These are phyloP conservation scores for Melanerpes formicivorus DNA, from an alignment of 2,113 vertebrate species.

Conservation along the genomic window DNA sequence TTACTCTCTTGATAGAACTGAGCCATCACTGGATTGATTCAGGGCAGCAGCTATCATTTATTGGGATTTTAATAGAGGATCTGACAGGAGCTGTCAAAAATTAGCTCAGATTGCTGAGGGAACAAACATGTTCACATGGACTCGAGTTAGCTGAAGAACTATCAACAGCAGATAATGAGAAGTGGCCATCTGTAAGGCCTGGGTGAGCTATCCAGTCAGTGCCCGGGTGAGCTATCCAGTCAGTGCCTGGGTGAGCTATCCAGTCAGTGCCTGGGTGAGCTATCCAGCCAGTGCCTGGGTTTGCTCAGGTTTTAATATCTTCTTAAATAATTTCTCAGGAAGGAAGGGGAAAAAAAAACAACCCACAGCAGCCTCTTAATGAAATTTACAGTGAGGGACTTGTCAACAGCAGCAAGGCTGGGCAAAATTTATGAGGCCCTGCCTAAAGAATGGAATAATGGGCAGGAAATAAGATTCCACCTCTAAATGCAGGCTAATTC, in stretches of 20 bases:
- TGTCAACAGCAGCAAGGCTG: background rate
- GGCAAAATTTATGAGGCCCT: background rate
- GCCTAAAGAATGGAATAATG: background rate
- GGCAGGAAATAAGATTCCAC: background rate
- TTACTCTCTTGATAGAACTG: background rate
- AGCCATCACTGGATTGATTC: background rate
- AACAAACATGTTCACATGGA: background rate
- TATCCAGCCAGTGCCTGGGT: background rate
- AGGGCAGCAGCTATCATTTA: background rate
- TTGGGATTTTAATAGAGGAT: background rate
- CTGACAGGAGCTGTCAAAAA: slow-evolving; percentile 18
- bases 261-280: background rate
- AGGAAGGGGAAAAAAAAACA: background rate
- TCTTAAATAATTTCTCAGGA: slow-evolving; percentile 11
- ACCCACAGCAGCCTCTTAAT: background rate
- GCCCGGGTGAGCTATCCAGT: background rate
- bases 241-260: background rate
- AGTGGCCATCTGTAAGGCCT: background rate
- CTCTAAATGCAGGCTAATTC: background rate
- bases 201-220: background rate
- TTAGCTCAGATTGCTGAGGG: background rate
- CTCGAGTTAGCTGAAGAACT: background rate
- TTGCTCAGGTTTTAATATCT: background rate
- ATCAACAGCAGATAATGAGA: background rate
- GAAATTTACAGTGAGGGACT: background rate